Evolutionary conservation across 2,113 vertebrate species (phyloP), one percentile per base, ranked within the genome.

Genomic region (Salvator merianae): DNA sequence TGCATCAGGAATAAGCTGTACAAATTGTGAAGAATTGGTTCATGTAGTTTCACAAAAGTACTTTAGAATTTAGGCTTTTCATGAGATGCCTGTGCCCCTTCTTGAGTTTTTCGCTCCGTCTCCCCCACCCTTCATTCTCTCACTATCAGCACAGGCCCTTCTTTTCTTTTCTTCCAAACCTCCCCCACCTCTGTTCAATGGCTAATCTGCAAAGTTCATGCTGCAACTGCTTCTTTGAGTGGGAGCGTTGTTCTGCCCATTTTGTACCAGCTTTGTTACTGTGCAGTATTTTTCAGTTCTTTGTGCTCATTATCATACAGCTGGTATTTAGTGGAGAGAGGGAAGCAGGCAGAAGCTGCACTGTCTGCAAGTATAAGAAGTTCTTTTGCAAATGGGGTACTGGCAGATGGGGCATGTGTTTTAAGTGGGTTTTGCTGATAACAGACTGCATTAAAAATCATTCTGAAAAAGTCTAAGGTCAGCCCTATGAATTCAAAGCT

Each of bases 291-390:
- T 97, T 97, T 96, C 97, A 96, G 96, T 97, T 97, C 94, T 96
- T 96, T 94, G 89, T 93, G 89, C 97, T 98, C 97, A 99, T 99
- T 99, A 97, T 95, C 98, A 99, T 99, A 99, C 99, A 99, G 99
- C 99, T 99, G 98, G 97, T 96, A 95, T 95, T 95, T 95, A 96
- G 96, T 97, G 95, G 95, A 94, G 96, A 96, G 96, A 94, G 95
- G 93, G 95, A 96, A 94, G 94, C 95, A 95, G 93, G 95, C 96
- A 96, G 95, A 95, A 96, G 95, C 95, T 95, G 94, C 93, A 90
- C 95, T 94, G 94, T 95, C 94, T 96, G 94, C 93, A 94, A 95
- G 93, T 95, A 96, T 95, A 96, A 97, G 96, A 93, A 96, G 95
- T 95, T 95, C 93, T 96, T 93, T 95, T 96, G 94, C 95, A 95